A percentile compares a stretch with the other conserved stretches of the same genome.
Evolutionary conservation across 23 tunicate species (phyloP).

Genomic region (Botrylloides violaceus): DNA sequence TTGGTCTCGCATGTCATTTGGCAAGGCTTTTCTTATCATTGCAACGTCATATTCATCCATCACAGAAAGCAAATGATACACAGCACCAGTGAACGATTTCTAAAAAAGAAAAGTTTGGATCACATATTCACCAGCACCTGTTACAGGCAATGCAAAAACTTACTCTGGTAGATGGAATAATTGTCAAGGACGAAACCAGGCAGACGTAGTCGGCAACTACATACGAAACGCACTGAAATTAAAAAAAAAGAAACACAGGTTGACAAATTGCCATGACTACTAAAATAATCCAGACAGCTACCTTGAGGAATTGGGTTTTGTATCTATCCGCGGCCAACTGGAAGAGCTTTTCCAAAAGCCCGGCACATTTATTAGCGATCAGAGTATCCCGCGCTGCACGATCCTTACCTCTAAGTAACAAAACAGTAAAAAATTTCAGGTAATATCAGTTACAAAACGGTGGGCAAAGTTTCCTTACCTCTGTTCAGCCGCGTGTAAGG

Average conservation of each 20-base stretch:
- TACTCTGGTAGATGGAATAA: constrained; percentile 6
- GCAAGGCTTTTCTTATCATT: constrained; percentile 20
- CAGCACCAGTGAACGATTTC: constrained; percentile 15
- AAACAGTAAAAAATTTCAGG: background rate
- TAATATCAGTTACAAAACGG: background rate
- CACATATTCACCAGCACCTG: background rate
- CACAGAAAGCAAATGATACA: constrained; percentile 15
- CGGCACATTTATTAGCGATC: constrained; percentile 13
- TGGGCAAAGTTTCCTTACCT: background rate
- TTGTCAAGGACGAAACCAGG: background rate
- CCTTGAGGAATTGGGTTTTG: constrained; percentile 11
- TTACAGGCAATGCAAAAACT: background rate
- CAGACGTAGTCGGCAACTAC: constrained; percentile 21
- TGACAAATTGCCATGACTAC: too few relatives aligned
- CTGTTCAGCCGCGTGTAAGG: constrained; percentile 1
- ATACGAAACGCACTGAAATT: constrained; percentile 22
- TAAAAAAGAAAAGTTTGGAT: background rate
- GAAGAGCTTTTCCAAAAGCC: constrained; percentile 17
- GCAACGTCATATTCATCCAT: constrained; percentile 24
- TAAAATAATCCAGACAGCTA: background rate
- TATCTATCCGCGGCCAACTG: constrained; percentile 20
- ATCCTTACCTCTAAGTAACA: too few relatives aligned
- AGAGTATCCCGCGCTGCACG: too few relatives aligned
- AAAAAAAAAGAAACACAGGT: background rate
- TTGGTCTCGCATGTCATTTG: constrained; percentile 8